Evolutionary conservation across 2,113 vertebrate genomes (phyloP), one percentile per base, ranked within the genome.

Genomic region (Hippolais icterina): DNA sequence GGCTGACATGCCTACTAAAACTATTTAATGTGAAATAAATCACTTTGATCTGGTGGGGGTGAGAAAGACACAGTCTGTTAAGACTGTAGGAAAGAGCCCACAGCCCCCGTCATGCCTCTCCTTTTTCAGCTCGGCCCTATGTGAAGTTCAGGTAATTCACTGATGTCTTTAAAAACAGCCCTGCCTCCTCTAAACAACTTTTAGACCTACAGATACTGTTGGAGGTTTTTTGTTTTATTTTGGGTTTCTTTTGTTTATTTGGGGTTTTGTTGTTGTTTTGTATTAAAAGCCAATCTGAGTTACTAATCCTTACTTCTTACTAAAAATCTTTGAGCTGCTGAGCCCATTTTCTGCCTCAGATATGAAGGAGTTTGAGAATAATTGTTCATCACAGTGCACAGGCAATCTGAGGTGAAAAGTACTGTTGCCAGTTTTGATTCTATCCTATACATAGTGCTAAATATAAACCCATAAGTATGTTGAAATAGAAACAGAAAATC

Each of bases 41-140:
- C 0, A 2, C 4, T 28, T n/a, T 1, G 2, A 0, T 5, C 6
- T 1, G 1, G 3, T 2, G 0, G 4, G 5, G 1, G 5, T 10
- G 9, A 39, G 25, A 47, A 31, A 6, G 3, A 1, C 10, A 3
- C 15, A 22, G 5, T 3, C 22, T 16, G 5, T 28, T 20, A 35
- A 29, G 4, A 7, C 3, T 5, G 0, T 3, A 29, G 15, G 12
- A 13, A 33, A 35, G 5, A 61, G 0, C 3, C 1, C 5, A 0
- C 3, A 5, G 21, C 3, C 12, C 12, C 10, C 4, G 4, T 3
- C 9, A 0, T 3, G 10, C 10, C 16, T 46, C 15, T 33, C 14
- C 4, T 33, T 15, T 3, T 8, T 12, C 6, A 8, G 10, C 7
- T 29, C 1, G 6, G 9, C 17, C 14, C 0, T 3, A 0, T 0